A percentile compares a stretch with the other conserved stretches of the same genome.
Evolutionary conservation across 2,888 invertebrate species (phyloP).

Genomic region (Lithophane semibrunnea): DNA sequence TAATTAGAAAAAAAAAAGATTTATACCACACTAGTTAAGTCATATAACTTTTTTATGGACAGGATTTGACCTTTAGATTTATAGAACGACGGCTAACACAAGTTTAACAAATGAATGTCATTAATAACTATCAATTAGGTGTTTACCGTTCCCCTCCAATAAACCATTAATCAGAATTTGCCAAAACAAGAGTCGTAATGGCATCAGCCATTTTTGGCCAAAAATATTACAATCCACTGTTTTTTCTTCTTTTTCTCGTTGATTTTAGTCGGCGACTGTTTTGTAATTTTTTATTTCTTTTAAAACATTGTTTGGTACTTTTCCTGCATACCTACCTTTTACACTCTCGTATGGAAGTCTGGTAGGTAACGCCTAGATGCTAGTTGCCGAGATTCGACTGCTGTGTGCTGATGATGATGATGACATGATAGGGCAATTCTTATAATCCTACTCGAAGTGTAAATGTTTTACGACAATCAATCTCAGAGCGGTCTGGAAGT

Average conservation of each 20-base stretch:
- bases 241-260: neutral
- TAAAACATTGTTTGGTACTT: neutral
- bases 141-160: slow-evolving; percentile 40
- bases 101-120: slow-evolving; percentile 46
- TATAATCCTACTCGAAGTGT: neutral
- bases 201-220: slow-evolving; percentile 21
- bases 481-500: slow-evolving; percentile 23
- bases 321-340: neutral
- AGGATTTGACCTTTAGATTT: slow-evolving; percentile 31
- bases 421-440: neutral
- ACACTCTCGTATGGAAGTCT: neutral
- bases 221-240: neutral
- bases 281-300: neutral
- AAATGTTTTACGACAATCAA: slow-evolving; percentile 7
- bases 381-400: neutral
- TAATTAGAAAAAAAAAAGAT: slow-evolving; percentile 9
- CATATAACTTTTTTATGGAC: slow-evolving; percentile 3
- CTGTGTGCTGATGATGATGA: neutral
- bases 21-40: slow-evolving; percentile 1
- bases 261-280: neutral
- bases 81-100: slow-evolving; percentile 9
- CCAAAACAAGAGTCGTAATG: slow-evolving; percentile 42
- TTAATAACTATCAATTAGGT: slow-evolving; percentile 58
- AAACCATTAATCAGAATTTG: slow-evolving; percentile 56
- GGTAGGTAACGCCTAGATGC: no score